Evolutionary conservation across 2,113 vertebrate species (phyloP).

Genomic region (Oncorhynchus keta): DNA sequence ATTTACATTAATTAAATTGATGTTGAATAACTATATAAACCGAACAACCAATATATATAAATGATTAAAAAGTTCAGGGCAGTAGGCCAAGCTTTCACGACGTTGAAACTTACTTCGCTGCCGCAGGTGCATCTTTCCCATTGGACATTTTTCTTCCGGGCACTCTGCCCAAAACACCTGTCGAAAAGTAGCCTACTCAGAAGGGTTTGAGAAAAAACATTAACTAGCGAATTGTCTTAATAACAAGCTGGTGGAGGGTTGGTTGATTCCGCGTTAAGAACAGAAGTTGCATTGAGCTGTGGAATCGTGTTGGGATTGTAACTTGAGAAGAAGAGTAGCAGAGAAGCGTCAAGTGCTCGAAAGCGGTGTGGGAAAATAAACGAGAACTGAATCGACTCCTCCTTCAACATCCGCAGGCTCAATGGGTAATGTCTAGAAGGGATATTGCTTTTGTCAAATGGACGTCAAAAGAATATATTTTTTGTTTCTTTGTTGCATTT

Average conservation of each 20-base stretch:
- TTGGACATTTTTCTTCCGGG: slow-evolving; percentile 63
- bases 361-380: background rate
- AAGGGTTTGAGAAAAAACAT: background rate
- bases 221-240: background rate
- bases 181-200: slow-evolving; percentile 13
- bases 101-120: slow-evolving; percentile 60
- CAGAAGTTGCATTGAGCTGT: background rate
- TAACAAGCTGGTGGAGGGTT: background rate
- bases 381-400: slow-evolving; percentile 35
- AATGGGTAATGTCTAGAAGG: too few species aligned
- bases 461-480: too few species aligned
- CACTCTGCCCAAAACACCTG: slow-evolving; percentile 51
- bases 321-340: background rate
- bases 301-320: background rate
- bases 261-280: background rate
- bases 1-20: too few species aligned
- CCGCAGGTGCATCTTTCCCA: slow-evolving; percentile 64
- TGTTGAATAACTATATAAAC: too few species aligned
- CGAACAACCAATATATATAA: too few species aligned
- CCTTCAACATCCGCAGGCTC: slow-evolving; percentile 22
- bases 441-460: too few species aligned
- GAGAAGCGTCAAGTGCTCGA: background rate
- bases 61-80: too few species aligned
- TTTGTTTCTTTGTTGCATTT: too few species aligned
- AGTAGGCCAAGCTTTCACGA: background rate